phyloP scores from a whole-genome alignment of 64 coral and sea anemone genomes.

The Stylophora pistillata region DNA sequence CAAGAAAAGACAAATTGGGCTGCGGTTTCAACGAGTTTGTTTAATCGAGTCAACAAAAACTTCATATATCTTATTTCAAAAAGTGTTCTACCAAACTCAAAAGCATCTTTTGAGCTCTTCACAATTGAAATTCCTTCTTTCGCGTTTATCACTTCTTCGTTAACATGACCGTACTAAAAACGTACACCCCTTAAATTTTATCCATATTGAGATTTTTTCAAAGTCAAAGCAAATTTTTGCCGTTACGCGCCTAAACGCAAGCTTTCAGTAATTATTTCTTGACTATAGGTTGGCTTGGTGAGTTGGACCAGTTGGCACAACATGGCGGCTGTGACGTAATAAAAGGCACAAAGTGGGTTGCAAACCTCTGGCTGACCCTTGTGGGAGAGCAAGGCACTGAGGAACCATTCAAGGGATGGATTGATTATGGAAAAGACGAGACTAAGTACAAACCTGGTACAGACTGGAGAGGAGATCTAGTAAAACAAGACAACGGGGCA shows the following conservation, averaged over 20 bases:
- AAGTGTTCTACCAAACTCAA: not conserved
- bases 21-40: too few species aligned
- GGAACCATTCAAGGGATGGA: constrained; percentile 58
- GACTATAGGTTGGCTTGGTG: constrained; percentile 50
- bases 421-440: constrained; percentile 45
- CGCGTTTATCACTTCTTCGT: too few species aligned
- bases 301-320: constrained; percentile 49
- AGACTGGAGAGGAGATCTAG: constrained; percentile 13
- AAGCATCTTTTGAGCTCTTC: too few species aligned
- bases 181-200: too few species aligned
- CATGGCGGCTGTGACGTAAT: constrained; percentile 70
- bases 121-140: too few species aligned
- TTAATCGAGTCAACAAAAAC: too few species aligned
- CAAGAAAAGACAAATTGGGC: too few species aligned
- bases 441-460: constrained; percentile 16
- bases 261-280: not conserved
- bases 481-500: not conserved
- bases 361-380: constrained; percentile 64
- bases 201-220: too few species aligned
- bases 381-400: constrained; percentile 43
- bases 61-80: too few species aligned
- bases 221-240: too few species aligned
- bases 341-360: constrained; percentile 63
- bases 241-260: too few species aligned
- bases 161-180: not conserved